phyloP scores from a whole-genome alignment of 2,888 invertebrate species.

The Phaonia tiefii region DNA sequence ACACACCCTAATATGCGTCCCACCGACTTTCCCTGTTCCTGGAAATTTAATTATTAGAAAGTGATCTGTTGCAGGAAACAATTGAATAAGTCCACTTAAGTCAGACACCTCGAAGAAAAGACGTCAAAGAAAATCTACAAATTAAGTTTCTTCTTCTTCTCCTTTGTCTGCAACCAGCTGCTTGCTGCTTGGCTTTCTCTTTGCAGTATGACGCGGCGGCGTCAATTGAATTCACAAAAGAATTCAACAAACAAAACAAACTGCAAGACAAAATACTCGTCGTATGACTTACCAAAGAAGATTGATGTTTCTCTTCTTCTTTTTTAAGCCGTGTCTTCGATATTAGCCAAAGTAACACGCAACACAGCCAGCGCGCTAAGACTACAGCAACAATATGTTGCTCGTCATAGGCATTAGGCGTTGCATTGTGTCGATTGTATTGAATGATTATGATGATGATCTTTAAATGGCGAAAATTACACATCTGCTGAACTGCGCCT shows the following conservation, averaged over 20 bases:
- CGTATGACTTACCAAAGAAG: conserved; percentile 12
- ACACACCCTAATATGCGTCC: no score
- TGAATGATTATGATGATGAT: background rate
- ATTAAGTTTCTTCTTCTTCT: background rate
- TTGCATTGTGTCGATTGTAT: no score
- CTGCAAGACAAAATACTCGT: background rate
- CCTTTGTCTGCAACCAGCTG: conserved; percentile 15
- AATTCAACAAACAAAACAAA: conserved; percentile 6
- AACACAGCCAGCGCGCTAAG: background rate
- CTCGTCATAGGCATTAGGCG: no score
- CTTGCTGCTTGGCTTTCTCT: conserved; percentile 22
- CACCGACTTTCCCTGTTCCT: no score
- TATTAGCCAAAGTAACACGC: conserved; percentile 27
- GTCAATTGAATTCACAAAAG: background rate
- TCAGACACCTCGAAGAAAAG: background rate
- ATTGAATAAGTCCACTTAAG: background rate
- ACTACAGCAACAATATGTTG: no score
- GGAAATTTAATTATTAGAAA: no score
- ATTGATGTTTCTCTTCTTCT: conserved; percentile 21
- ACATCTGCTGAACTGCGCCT: background rate
- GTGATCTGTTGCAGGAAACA: no score
- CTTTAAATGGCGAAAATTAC: conserved; percentile 35
- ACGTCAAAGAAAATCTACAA: background rate
- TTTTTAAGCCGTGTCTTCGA: background rate
- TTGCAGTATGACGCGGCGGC: background rate